phyloP scores from a whole-genome alignment of 2,797 vertebrate genomes.

The Eleutherodactylus coqui region DNA sequence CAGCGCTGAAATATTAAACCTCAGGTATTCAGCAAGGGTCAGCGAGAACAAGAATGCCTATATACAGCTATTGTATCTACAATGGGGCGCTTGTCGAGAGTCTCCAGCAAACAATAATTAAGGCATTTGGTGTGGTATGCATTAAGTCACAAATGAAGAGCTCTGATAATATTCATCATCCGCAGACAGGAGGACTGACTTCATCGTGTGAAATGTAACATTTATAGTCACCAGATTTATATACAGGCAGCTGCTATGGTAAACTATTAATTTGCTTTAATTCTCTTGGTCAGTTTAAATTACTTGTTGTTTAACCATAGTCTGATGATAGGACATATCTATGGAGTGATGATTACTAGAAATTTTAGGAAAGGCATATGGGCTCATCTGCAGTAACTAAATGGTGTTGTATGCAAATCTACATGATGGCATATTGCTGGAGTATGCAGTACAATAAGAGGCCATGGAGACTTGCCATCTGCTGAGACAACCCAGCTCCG shows the following conservation, averaged over 20 bases:
- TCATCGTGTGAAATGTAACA: background rate
- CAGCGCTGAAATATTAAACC: slow-evolving; percentile 74
- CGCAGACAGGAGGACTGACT: slow-evolving; percentile 51
- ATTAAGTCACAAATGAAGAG: slow-evolving; percentile 64
- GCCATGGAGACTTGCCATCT: background rate
- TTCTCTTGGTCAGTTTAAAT: background rate
- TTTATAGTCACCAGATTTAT: background rate
- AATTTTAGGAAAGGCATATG: background rate
- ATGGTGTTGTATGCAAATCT: background rate
- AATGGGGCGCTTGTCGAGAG: slow-evolving; percentile 67
- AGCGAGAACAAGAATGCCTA: slow-evolving; percentile 70
- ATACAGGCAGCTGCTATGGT: background rate
- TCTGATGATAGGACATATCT: background rate
- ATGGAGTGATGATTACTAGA: background rate
- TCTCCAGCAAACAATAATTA: slow-evolving; percentile 67
- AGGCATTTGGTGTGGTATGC: slow-evolving; percentile 63
- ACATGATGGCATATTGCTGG: background rate
- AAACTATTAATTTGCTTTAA: background rate
- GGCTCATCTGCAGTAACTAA: background rate
- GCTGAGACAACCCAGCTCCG: too few relatives aligned
- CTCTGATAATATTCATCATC: slow-evolving; percentile 54
- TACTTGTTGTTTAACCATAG: background rate
- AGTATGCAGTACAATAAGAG: background rate
- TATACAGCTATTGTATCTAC: slow-evolving; percentile 65
- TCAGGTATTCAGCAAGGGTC: slow-evolving; percentile 68